A percentile compares a stretch with the other conserved stretches of the same genome.
Evolutionary conservation across 2,888 invertebrate species (phyloP).

Genomic region (Didymodactylos carnosus): DNA sequence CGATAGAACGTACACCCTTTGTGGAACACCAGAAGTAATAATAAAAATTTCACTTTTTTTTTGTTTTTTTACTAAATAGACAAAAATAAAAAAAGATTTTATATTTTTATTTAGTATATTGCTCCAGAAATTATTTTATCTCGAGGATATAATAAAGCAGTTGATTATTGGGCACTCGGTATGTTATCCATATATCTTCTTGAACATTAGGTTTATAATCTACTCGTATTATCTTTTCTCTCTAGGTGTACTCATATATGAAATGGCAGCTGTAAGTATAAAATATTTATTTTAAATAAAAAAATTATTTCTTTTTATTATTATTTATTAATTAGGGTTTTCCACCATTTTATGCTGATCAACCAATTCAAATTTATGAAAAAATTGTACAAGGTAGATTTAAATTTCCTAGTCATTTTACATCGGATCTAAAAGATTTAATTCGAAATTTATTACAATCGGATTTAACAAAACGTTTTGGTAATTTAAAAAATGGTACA

Average conservation of each 20-base stretch:
- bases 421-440: slow-evolving; percentile 88
- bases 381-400: slow-evolving; percentile 97
- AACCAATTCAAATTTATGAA: slow-evolving; percentile 98
- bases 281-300: not conserved
- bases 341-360: slow-evolving; percentile 98
- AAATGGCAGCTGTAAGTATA: slow-evolving; percentile 33
- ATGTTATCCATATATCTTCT: no score
- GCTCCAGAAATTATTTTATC: slow-evolving; percentile 14
- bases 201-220: no score
- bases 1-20: slow-evolving; percentile 13
- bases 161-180: slow-evolving; percentile 14
- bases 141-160: slow-evolving; percentile 12
- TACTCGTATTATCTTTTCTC: no score
- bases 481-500: slow-evolving; percentile 93
- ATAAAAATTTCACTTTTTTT: not conserved
- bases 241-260: slow-evolving; percentile 40
- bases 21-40: slow-evolving; percentile 12
- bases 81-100: not conserved
- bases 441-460: slow-evolving; percentile 61
- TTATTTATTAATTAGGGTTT: slow-evolving; percentile 52
- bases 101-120: not conserved
- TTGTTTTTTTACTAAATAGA: no score
- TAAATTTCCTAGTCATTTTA: slow-evolving; percentile 94
- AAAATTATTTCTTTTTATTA: not conserved
- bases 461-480: slow-evolving; percentile 91